phyloP scores from a whole-genome alignment of 2,113 vertebrate genomes.

The Callaeas wilsoni region DNA sequence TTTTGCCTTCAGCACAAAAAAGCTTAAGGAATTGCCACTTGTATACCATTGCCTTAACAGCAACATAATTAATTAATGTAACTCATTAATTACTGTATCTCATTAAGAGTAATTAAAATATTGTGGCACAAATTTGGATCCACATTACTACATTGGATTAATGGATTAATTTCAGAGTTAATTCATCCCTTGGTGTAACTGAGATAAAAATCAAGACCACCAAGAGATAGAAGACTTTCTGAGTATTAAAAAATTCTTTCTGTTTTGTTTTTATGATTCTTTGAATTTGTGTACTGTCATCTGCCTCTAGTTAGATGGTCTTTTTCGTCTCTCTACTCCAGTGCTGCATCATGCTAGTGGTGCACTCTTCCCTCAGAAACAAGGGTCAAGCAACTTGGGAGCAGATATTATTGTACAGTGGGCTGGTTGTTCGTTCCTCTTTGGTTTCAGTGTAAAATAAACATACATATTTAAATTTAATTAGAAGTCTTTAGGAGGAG shows the following conservation, averaged over 20 bases:
- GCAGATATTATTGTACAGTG: background rate
- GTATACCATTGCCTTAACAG: background rate
- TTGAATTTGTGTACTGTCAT: background rate
- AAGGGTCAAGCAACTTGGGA: background rate
- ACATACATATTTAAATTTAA: background rate
- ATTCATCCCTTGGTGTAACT: background rate
- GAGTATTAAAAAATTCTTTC: background rate
- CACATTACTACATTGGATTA: background rate
- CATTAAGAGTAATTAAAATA: background rate
- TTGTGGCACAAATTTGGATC: background rate
- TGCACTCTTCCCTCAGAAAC: background rate
- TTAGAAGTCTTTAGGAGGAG: background rate
- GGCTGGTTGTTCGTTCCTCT: background rate
- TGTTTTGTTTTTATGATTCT: background rate
- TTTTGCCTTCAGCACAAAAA: background rate
- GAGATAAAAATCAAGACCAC: constrained; percentile 42
- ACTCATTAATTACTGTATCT: background rate
- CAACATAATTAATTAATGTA: background rate
- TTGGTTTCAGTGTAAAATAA: background rate
- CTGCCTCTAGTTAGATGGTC: constrained; percentile 1
- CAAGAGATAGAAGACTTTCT: background rate
- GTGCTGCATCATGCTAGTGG: background rate
- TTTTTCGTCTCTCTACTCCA: background rate
- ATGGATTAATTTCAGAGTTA: background rate
- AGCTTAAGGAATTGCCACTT: background rate